Conservation (phyloP, 1,140 invertebrate species). For the Pogonomyrmex californicus region DNA sequence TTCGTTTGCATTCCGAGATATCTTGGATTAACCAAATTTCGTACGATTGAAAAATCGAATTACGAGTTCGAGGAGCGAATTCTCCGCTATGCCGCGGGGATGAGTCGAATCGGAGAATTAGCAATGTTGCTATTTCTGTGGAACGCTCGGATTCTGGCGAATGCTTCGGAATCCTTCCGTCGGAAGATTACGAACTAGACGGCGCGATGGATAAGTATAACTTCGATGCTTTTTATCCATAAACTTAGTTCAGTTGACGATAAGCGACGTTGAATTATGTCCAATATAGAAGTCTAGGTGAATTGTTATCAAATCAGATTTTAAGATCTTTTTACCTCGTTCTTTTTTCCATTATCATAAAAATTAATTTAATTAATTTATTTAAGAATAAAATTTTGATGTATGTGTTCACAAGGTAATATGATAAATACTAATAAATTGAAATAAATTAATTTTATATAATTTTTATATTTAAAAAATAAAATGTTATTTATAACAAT, state of each 20-base stretch:
- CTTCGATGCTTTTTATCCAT: slow-evolving; percentile 26
- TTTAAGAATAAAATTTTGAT: not conserved
- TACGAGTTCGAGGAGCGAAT: slow-evolving; percentile 62
- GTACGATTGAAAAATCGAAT: slow-evolving; percentile 58
- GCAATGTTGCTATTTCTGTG: slow-evolving; percentile 59
- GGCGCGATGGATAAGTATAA: slow-evolving; percentile 13
- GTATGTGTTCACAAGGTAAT: not conserved
- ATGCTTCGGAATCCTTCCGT: slow-evolving; percentile 46
- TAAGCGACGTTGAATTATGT: not conserved
- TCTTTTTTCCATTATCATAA: not conserved
- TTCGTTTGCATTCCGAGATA: slow-evolving; percentile 62
- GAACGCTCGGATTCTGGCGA: slow-evolving; percentile 51
- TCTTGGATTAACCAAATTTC: slow-evolving; percentile 66
- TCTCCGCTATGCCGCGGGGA: slow-evolving; percentile 26
- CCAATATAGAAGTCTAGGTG: not conserved
- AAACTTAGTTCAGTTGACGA: not conserved
- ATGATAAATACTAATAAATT: not conserved
- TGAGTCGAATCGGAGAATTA: slow-evolving; percentile 58
- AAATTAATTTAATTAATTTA: not conserved
- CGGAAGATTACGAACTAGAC: slow-evolving; percentile 55
- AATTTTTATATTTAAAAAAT: not conserved
- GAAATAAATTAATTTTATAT: not conserved
- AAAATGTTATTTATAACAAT: not conserved
- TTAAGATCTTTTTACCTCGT: not conserved
- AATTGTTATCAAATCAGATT: not conserved